These are phyloP conservation scores for Scarus forsteni DNA, from an alignment of 2,797 vertebrate species.

Conservation along the genomic window DNA sequence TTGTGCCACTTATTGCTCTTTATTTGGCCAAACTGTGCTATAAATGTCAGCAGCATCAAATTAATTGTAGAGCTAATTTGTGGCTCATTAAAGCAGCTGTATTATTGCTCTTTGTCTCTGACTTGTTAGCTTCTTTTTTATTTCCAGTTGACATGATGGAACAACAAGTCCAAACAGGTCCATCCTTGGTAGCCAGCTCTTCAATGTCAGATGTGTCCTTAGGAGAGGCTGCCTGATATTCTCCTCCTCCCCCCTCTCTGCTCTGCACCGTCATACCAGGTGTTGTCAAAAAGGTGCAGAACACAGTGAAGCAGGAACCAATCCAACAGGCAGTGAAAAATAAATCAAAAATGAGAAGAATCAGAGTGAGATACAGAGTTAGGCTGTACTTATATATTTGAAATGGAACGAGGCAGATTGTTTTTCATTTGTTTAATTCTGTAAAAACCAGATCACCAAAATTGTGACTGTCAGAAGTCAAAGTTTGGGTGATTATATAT, in stretches of 20 bases:
- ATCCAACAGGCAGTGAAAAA: not conserved
- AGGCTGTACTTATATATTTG: not conserved
- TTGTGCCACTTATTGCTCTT: not conserved
- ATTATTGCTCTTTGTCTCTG: constrained; percentile 1
- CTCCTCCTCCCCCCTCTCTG: not conserved
- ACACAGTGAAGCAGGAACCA: not conserved
- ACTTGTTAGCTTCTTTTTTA: not conserved
- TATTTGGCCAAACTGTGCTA: no score
- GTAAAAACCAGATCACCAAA: no score
- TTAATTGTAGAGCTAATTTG: not conserved
- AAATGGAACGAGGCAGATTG: no score
- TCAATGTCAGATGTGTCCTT: constrained; percentile 1
- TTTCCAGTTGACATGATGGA: not conserved
- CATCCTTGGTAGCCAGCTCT: not conserved
- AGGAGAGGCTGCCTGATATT: not conserved
- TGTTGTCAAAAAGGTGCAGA: not conserved
- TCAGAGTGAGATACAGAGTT: constrained; percentile 7
- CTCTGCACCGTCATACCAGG: not conserved
- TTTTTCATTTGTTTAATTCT: no score
- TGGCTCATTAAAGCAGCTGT: not conserved
- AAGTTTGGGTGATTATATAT: no score
- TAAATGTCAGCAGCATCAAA: not conserved
- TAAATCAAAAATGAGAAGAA: not conserved
- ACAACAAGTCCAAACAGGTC: constrained; percentile 9
- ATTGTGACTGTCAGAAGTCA: no score